Conservation (phyloP, 1,140 invertebrate genomes). For the Telenomus remus region DNA sequence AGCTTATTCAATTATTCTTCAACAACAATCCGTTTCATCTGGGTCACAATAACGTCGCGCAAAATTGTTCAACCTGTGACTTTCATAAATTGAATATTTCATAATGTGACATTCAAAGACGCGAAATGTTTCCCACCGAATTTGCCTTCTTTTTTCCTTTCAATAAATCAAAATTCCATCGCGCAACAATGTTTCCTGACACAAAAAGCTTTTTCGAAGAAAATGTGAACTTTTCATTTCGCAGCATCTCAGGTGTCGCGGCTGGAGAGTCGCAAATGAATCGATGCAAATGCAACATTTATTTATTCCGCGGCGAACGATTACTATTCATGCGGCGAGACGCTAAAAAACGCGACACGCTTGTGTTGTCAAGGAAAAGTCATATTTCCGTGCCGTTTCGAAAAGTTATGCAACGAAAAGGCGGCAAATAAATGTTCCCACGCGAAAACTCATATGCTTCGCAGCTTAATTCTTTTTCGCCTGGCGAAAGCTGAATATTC, state of each 20-base stretch:
- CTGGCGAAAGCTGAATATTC: slow-evolving; percentile 13
- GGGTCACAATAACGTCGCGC: neutral
- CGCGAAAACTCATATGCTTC: slow-evolving; percentile 13
- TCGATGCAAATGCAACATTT: slow-evolving; percentile 31
- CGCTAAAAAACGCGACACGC: slow-evolving; percentile 16
- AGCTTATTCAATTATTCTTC: too few relatives aligned
- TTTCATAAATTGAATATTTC: neutral
- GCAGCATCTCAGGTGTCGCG: too few relatives aligned
- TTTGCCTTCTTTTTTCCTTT: too few relatives aligned
- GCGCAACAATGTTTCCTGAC: too few relatives aligned
- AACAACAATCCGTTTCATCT: neutral
- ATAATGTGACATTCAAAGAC: neutral
- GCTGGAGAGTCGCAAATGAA: slow-evolving; percentile 9
- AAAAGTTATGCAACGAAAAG: slow-evolving; percentile 16
- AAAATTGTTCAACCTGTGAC: neutral
- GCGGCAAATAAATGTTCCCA: slow-evolving; percentile 33
- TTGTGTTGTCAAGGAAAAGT: slow-evolving; percentile 22
- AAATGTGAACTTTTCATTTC: too few relatives aligned
- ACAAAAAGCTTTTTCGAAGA: too few relatives aligned
- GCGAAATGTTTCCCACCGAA: too few relatives aligned
- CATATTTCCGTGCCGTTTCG: slow-evolving; percentile 26
- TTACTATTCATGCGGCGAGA: slow-evolving; percentile 43
- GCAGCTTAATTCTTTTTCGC: slow-evolving; percentile 4
- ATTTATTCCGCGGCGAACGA: slow-evolving; percentile 25
- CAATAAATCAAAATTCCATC: too few relatives aligned